Evolutionary conservation across 2,888 invertebrate genomes (phyloP).

Genomic region (Fragum sueziense): DNA sequence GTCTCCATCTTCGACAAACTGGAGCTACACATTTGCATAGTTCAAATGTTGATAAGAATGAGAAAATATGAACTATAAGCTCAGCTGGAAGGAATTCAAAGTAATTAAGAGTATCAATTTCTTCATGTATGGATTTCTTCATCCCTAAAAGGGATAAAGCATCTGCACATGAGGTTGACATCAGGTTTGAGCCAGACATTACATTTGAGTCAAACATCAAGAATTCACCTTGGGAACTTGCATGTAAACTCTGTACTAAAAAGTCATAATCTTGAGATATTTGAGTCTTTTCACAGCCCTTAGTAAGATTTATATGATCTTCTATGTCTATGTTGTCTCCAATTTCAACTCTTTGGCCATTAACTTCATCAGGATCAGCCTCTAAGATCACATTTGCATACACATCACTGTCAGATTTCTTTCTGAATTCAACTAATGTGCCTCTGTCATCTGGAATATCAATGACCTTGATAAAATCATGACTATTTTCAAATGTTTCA

Average conservation of each 20-base stretch:
- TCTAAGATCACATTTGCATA: background rate
- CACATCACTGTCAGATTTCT: background rate
- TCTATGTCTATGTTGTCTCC: background rate
- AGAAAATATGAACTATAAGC: conserved; percentile 67
- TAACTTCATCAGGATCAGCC: background rate
- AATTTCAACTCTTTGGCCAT: background rate
- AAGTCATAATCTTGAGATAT: conserved; percentile 2
- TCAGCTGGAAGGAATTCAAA: conserved; percentile 65
- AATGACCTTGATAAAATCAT: background rate
- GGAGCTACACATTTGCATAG: conserved; percentile 61
- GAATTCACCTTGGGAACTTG: background rate
- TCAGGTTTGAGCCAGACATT: background rate
- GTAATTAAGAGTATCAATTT: conserved; percentile 5
- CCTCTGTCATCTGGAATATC: background rate
- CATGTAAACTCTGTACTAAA: conserved; percentile 4
- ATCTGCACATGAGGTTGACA: conserved; percentile 7
- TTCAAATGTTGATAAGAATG: conserved; percentile 62
- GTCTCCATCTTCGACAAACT: conserved; percentile 66
- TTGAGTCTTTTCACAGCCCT: background rate
- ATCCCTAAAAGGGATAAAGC: background rate
- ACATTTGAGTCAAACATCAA: background rate
- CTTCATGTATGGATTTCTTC: conserved; percentile 12
- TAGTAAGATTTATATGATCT: background rate
- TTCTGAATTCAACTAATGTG: background rate
- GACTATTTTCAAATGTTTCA: background rate